Conservation (phyloP, 2,113 vertebrate species). For the Nannobrachium achirus region DNA sequence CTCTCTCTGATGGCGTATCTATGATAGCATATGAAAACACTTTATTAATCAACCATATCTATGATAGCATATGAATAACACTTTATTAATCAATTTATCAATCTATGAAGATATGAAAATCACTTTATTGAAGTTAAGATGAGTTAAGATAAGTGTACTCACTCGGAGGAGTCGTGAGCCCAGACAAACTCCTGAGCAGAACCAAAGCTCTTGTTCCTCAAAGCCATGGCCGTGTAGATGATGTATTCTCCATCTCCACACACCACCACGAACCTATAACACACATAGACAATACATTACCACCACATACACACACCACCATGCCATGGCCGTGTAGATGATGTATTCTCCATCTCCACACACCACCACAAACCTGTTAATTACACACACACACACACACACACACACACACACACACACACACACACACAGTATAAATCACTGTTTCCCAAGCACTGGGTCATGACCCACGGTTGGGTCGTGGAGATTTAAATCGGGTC, state of each 20-base stretch:
- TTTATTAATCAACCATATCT: too few species aligned
- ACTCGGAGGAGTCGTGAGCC: constrained; percentile 99
- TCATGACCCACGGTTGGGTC: too few species aligned
- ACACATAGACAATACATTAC: constrained; percentile 8
- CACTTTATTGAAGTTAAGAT: too few species aligned
- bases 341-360: not conserved
- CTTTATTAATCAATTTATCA: too few species aligned
- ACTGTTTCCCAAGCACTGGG: too few species aligned
- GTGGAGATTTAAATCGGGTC: too few species aligned
- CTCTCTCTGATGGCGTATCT: constrained; percentile 97
- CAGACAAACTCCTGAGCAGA: constrained; percentile 98
- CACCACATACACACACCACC: not conserved
- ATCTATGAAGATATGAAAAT: too few species aligned
- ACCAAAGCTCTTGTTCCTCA: constrained; percentile 98
- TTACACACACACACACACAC: constrained; percentile 1
- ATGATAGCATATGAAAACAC: too few species aligned
- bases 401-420: not conserved
- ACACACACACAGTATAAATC: not conserved
- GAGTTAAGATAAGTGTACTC: too few species aligned
- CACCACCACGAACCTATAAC: constrained; percentile 90
- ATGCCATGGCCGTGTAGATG: too few species aligned
- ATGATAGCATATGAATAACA: too few species aligned
- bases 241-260: constrained; percentile 99
- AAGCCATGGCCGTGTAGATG: constrained; percentile 98
- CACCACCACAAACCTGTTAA: not conserved